These are phyloP conservation scores for Rhizoglyphus robini DNA, from an alignment of 1,140 invertebrate genomes.

Conservation along the genomic window DNA sequence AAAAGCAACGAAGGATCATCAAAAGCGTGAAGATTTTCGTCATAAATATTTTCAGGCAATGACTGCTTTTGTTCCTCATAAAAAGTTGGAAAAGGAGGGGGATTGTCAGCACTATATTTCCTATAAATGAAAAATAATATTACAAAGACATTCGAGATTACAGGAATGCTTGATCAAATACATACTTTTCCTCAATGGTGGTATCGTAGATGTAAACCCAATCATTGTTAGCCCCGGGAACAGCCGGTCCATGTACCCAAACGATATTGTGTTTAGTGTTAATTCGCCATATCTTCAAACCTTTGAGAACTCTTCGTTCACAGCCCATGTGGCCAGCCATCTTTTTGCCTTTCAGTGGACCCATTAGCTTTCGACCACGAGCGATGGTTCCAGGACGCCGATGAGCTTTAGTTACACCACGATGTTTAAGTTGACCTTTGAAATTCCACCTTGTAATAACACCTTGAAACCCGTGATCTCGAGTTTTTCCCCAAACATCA, in stretches of 20 bases:
- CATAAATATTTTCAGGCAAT: slow-evolving; percentile 53
- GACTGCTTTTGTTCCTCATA: slow-evolving; percentile 43
- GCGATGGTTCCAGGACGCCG: slow-evolving; percentile 79
- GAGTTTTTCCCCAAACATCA: slow-evolving; percentile 76
- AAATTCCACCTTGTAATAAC: slow-evolving; percentile 93
- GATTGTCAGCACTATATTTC: slow-evolving; percentile 30
- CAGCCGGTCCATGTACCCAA: slow-evolving; percentile 61
- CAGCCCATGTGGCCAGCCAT: slow-evolving; percentile 93
- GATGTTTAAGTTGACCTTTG: slow-evolving; percentile 75
- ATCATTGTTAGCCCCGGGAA: slow-evolving; percentile 65
- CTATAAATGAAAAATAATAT: slow-evolving; percentile 19
- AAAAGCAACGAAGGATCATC: slow-evolving; percentile 50
- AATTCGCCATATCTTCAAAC: slow-evolving; percentile 70
- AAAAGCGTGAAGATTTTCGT: slow-evolving; percentile 55
- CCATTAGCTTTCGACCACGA: slow-evolving; percentile 54
- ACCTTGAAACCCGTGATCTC: slow-evolving; percentile 93
- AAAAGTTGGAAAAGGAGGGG: slow-evolving; percentile 67
- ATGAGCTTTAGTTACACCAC: slow-evolving; percentile 90
- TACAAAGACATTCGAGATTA: not conserved
- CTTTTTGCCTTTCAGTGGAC: slow-evolving; percentile 87
- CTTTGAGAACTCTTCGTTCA: slow-evolving; percentile 50
- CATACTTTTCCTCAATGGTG: slow-evolving; percentile 17
- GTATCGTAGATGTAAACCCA: slow-evolving; percentile 32
- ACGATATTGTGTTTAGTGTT: slow-evolving; percentile 87
- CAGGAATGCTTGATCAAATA: not conserved